A percentile compares a stretch with the other conserved stretches of the same genome.
phyloP scores from a whole-genome alignment of 2,888 invertebrate species.

The Anorthoa munda region DNA sequence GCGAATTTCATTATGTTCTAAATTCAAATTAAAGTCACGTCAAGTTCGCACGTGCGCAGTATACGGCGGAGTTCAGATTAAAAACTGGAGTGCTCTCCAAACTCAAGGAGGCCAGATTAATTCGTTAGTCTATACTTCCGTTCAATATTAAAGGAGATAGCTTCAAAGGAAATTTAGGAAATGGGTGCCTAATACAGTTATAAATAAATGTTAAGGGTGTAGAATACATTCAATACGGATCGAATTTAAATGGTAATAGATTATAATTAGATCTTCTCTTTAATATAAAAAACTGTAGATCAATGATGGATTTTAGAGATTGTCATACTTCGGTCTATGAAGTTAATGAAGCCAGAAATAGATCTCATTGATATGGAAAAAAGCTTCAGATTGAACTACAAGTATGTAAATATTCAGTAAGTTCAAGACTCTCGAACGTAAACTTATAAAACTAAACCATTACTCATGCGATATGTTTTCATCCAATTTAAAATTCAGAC shows the following conservation, averaged over 20 bases:
- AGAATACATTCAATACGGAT: too few relatives aligned
- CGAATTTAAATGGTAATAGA: neutral
- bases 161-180: slow-evolving; percentile 18
- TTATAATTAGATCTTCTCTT: too few relatives aligned
- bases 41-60: slow-evolving; percentile 86
- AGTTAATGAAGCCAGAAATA: neutral
- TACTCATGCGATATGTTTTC: too few relatives aligned
- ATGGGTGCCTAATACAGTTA: neutral
- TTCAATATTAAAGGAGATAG: slow-evolving; percentile 46
- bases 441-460: too few relatives aligned
- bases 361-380: neutral
- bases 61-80: slow-evolving; percentile 77
- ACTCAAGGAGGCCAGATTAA: slow-evolving; percentile 66
- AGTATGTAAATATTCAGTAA: too few relatives aligned
- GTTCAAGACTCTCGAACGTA: too few relatives aligned
- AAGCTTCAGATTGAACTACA: too few relatives aligned
- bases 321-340: neutral
- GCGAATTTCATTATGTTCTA: slow-evolving; percentile 87
- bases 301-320: neutral
- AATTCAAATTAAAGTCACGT: slow-evolving; percentile 89
- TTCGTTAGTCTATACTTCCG: slow-evolving; percentile 64
- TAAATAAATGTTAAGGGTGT: neutral
- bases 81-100: slow-evolving; percentile 73
- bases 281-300: too few relatives aligned
- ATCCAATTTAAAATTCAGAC: too few relatives aligned